phyloP scores from a whole-genome alignment of 2,888 invertebrate genomes.

The Cosmorhoe ocellata region DNA sequence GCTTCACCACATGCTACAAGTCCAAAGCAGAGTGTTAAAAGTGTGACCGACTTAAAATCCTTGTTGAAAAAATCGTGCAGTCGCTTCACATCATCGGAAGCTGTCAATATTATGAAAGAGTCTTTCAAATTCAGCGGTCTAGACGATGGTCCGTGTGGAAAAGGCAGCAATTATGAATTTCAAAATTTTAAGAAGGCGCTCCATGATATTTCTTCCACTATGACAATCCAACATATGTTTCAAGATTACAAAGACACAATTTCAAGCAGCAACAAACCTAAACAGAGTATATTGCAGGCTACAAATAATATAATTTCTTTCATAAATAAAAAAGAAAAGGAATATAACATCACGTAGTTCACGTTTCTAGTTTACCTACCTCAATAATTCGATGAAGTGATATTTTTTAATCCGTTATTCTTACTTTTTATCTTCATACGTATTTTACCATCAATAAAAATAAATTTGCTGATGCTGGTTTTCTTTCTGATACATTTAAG shows the following conservation, averaged over 20 bases:
- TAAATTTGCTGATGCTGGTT: too few relatives aligned
- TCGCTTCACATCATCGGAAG: constrained; percentile 24
- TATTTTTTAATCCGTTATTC: not conserved
- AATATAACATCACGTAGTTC: constrained; percentile 36
- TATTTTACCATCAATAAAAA: too few relatives aligned
- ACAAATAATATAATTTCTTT: constrained; percentile 54
- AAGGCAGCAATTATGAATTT: constrained; percentile 32
- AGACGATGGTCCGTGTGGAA: constrained; percentile 38
- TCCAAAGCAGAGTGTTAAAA: constrained; percentile 32
- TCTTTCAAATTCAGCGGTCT: constrained; percentile 43
- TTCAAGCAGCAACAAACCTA: constrained; percentile 1
- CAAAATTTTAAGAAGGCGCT: constrained; percentile 21
- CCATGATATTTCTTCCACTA: not conserved
- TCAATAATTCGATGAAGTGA: too few relatives aligned
- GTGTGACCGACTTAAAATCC: constrained; percentile 40
- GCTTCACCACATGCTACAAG: constrained; percentile 13
- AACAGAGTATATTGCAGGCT: constrained; percentile 41
- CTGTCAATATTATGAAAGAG: constrained; percentile 12
- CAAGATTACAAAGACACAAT: not conserved
- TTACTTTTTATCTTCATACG: too few relatives aligned
- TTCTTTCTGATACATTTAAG: too few relatives aligned
- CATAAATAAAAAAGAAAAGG: constrained; percentile 55
- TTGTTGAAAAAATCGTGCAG: constrained; percentile 38
- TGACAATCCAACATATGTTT: not conserved
- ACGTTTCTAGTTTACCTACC: too few relatives aligned